Evolutionary conservation across 2,113 vertebrate genomes (phyloP).

Genomic region (pig (Sus scrofa)): DNA sequence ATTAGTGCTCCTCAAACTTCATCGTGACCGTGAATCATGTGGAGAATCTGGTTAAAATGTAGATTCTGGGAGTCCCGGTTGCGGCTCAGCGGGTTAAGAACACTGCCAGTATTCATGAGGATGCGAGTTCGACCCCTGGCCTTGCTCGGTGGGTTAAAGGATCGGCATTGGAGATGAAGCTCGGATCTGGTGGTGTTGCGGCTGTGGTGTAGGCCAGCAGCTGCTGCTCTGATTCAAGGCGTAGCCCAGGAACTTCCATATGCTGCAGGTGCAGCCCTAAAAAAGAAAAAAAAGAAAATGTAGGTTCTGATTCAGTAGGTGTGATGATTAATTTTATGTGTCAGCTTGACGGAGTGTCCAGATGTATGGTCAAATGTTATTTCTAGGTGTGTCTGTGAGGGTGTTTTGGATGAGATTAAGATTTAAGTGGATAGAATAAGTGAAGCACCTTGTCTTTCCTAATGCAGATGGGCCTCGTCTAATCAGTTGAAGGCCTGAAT

Average conservation of each 20-base stretch:
- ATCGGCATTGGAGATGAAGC: too few species aligned
- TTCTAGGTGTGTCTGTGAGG: neutral
- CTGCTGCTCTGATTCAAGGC: too few species aligned
- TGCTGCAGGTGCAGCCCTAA: too few species aligned
- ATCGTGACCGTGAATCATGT: neutral
- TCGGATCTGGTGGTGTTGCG: too few species aligned
- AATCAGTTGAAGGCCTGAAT: neutral
- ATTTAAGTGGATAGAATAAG: neutral
- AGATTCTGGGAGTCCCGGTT: neutral
- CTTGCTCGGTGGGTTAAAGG: too few species aligned
- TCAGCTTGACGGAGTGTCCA: neutral
- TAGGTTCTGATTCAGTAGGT: neutral
- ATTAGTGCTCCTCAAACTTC: neutral
- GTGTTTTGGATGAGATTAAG: neutral
- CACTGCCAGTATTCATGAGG: too few species aligned
- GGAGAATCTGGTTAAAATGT: neutral
- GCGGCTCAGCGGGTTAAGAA: too few species aligned
- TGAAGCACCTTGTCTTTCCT: neutral
- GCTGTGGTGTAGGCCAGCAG: too few species aligned
- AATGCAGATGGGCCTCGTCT: neutral
- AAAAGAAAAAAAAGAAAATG: neutral
- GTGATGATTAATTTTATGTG: neutral
- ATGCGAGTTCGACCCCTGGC: too few species aligned
- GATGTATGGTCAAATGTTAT: neutral
- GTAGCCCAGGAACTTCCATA: too few species aligned